Evolutionary conservation across 2,113 vertebrate species (phyloP).

Genomic region (Oryzias curvinotus): DNA sequence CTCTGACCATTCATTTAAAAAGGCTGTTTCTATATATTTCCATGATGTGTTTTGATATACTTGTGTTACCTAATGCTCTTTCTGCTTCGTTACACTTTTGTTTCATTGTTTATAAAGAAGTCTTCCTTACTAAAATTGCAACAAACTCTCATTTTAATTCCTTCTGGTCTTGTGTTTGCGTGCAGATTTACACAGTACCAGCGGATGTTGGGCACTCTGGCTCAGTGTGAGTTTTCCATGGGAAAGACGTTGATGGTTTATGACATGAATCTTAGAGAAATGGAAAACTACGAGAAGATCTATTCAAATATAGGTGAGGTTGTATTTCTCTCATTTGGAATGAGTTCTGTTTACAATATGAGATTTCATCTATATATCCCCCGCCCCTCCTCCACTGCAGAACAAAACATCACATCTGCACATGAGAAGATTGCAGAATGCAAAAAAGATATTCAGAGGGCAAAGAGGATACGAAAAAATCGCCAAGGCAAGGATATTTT

Average conservation of each 20-base stretch:
- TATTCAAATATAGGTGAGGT: conserved; percentile 90
- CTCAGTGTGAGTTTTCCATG: conserved; percentile 98
- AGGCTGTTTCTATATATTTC: too few relatives aligned
- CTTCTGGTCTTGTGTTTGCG: not conserved
- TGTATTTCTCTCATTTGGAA: not conserved
- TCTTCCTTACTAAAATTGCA: too few relatives aligned
- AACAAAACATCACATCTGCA: conserved; percentile 90
- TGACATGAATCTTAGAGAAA: conserved; percentile 97
- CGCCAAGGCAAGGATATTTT: conserved; percentile 86
- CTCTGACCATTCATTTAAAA: too few relatives aligned
- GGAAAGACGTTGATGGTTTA: conserved; percentile 96
- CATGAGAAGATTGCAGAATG: conserved; percentile 97
- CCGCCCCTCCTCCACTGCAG: conserved; percentile 60
- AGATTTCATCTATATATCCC: not conserved
- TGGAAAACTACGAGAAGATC: conserved; percentile 98
- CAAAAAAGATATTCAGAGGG: conserved; percentile 97
- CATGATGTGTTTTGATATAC: too few relatives aligned
- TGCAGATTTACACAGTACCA: conserved; percentile 92
- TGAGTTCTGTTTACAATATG: not conserved
- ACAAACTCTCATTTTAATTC: too few relatives aligned
- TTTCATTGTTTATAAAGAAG: too few relatives aligned
- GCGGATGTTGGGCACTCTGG: conserved; percentile 91
- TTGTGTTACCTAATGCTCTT: too few relatives aligned
- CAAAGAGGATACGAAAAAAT: conserved; percentile 97
- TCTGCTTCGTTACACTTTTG: too few relatives aligned